These are phyloP conservation scores for Agrenia bidenticulata DNA, from an alignment of 2,888 invertebrate genomes.

Conservation along the genomic window DNA sequence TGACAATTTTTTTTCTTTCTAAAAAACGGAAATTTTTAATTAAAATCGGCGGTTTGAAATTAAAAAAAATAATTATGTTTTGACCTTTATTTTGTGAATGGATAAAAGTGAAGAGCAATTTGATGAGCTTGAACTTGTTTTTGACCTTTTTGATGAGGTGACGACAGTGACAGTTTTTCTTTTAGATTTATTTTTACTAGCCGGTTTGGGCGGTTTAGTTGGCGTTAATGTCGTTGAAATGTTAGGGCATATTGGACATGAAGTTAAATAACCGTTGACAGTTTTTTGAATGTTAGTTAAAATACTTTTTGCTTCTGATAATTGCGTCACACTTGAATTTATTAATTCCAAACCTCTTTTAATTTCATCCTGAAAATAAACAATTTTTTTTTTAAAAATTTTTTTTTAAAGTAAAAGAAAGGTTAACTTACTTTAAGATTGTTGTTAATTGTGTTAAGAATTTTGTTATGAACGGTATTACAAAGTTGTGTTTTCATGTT, in stretches of 20 bases:
- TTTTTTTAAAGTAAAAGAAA: too few relatives aligned
- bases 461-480: too few relatives aligned
- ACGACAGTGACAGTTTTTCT: not conserved
- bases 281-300: slow-evolving; percentile 10
- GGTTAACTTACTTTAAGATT: too few relatives aligned
- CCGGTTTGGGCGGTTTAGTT: not conserved
- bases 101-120: not conserved
- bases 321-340: slow-evolving; percentile 21
- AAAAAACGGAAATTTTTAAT: too few relatives aligned
- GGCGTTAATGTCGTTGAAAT: slow-evolving; percentile 1
- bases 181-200: slow-evolving; percentile 17
- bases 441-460: too few relatives aligned
- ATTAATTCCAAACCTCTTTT: slow-evolving; percentile 19
- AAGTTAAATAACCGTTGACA: not conserved
- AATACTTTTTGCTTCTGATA: slow-evolving; percentile 24
- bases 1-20: too few relatives aligned
- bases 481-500: too few relatives aligned
- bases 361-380: slow-evolving; percentile 15
- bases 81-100: too few relatives aligned
- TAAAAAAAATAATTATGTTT: too few relatives aligned
- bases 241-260: slow-evolving; percentile 6
- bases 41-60: too few relatives aligned
- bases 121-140: slow-evolving; percentile 9
- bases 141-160: not conserved
- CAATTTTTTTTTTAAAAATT: too few relatives aligned